Conservation (phyloP, 2,113 vertebrate species). For the Lepisosteus osseus region DNA sequence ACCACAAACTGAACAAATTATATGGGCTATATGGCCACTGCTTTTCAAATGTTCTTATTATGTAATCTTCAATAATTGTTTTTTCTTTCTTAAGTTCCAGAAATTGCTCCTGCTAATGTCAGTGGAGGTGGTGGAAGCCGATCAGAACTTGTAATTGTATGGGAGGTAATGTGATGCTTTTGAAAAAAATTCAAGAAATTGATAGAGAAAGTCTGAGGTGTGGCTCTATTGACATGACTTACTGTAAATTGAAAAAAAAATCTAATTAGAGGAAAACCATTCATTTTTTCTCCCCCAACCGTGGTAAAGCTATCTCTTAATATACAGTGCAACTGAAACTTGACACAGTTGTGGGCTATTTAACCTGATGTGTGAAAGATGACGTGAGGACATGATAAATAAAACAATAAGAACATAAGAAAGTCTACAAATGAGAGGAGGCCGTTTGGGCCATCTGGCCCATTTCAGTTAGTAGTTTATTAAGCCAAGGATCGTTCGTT, state of each 20-base stretch:
- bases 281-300: conserved; percentile 25
- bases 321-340: conserved; percentile 45
- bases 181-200: conserved; percentile 18
- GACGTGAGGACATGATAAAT: no score
- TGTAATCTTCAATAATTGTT: not conserved
- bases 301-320: conserved; percentile 26
- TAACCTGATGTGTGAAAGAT: no score
- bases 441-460: no score
- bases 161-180: conserved; percentile 73
- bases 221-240: conserved; percentile 22
- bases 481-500: no score
- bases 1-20: no score
- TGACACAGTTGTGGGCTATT: no score
- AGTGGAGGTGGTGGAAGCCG: conserved; percentile 77
- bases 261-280: conserved; percentile 51
- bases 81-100: conserved; percentile 65
- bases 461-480: no score
- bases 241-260: conserved; percentile 20
- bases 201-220: conserved; percentile 35
- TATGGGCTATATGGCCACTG: no score
- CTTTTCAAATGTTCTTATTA: no score
- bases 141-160: conserved; percentile 81
- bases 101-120: conserved; percentile 67
- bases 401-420: no score
- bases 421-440: no score